These are phyloP conservation scores for Thecophora atra DNA, from an alignment of 2,888 invertebrate species.

Conservation along the genomic window DNA sequence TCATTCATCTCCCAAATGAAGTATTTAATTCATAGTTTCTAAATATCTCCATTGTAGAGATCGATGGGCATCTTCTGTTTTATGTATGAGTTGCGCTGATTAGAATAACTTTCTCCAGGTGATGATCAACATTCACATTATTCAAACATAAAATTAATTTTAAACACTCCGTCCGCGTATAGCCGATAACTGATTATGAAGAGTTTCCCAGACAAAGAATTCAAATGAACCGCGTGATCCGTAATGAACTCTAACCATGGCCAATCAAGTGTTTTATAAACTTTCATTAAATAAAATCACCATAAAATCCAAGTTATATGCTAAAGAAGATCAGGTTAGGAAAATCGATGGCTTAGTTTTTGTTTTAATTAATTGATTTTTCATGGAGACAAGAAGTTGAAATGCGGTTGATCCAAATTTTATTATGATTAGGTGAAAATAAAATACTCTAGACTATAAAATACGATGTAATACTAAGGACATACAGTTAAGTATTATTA, in stretches of 20 bases:
- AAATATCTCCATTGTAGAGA: too few species aligned
- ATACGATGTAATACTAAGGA: too few species aligned
- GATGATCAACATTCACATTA: slow-evolving; percentile 1
- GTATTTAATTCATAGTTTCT: too few species aligned
- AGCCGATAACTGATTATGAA: slow-evolving; percentile 11
- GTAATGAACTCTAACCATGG: not conserved
- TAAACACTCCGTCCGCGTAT: not conserved
- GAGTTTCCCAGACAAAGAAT: slow-evolving; percentile 20
- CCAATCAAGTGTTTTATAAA: slow-evolving; percentile 34
- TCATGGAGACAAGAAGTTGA: too few species aligned
- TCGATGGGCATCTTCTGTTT: too few species aligned
- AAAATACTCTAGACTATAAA: too few species aligned
- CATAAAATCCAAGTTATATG: not conserved
- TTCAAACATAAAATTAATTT: slow-evolving; percentile 22
- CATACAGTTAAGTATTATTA: too few species aligned
- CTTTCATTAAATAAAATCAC: slow-evolving; percentile 17
- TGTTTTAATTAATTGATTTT: not conserved
- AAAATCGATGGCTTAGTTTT: not conserved
- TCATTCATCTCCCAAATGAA: too few species aligned
- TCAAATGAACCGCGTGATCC: slow-evolving; percentile 25
- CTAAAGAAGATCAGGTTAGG: not conserved
- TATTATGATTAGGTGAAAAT: not conserved
- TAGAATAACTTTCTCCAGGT: slow-evolving; percentile 1
- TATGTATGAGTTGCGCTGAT: not conserved
- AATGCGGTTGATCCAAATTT: too few species aligned